Evolutionary conservation across 2,113 vertebrate genomes (phyloP), one percentile per base, ranked within the genome.

Genomic region (Chauna torquata): DNA sequence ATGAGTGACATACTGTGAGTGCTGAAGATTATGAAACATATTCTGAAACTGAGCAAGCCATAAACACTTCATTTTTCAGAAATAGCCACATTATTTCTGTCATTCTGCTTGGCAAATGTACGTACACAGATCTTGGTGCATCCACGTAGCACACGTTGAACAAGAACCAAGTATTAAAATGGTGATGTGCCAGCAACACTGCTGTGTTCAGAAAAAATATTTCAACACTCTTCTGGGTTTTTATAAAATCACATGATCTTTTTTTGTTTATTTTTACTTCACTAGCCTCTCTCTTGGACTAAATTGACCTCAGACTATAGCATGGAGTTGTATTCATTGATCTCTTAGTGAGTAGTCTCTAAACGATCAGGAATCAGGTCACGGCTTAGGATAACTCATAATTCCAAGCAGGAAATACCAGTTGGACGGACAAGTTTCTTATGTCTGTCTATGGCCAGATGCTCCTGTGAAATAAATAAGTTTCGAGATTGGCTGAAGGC

Each of bases 41-140:
- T 80, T 96, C 90, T 82, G 57, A 86, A 66, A 50, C 57, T 61
- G 62, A 95, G 85, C 90, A 90, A 74, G 58, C 86, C 86, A 59
- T 95, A 94, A 94, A 79, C 96, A 95, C 81, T 95, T 96, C 47
- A 87, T 95, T 96, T 97, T 94, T 97, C 95, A 86, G 90, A 89
- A 94, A 80, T 3, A 57, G 72, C 54, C 42, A 17, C 40, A n/a
- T 96, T 77, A 72, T 69, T 90, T 88, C 89, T 90, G 75, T 81
- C 78, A 44, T 77, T 88, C 68, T 78, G 79, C 81, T 81, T 90
- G 62, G 95, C 77, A 76, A 80, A 55, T 12, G 36, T 59, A 28
- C 12, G 6, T 82, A 10, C 3, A 14, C 70, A 59, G 58, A 77
- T 76, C 65, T 83, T 70, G 75, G 13, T 82, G 30, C 70, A 86